Percentiles rank a stretch among this genome's conserved stretches.
phyloP scores from a whole-genome alignment of 2,113 vertebrate genomes.

The Thamnaconus septentrionalis region DNA sequence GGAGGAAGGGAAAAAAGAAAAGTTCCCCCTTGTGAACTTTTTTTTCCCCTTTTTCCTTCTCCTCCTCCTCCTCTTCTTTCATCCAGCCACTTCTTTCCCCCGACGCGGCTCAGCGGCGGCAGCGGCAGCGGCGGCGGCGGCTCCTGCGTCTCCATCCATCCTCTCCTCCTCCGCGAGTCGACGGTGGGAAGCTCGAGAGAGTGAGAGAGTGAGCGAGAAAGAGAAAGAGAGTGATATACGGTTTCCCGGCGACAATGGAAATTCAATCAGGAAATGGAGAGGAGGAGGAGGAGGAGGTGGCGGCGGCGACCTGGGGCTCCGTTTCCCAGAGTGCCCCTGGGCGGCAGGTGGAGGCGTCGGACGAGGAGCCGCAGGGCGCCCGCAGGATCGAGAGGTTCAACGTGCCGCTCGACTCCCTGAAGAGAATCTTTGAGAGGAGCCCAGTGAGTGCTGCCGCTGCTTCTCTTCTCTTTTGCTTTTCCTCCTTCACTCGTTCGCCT shows the following conservation, averaged over 20 bases:
- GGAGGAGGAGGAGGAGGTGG: conserved; percentile 65
- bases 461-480: not conserved
- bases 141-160: conserved; percentile 29
- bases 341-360: conserved; percentile 53
- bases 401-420: conserved; percentile 75
- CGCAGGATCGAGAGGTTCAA: conserved; percentile 76
- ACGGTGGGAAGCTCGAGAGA: too few relatives aligned
- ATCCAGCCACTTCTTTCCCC: conserved; percentile 4
- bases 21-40: conserved; percentile 38
- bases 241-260: conserved; percentile 80
- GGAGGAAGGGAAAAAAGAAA: conserved; percentile 25
- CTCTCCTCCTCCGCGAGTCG: conserved; percentile 17
- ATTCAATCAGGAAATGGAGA: conserved; percentile 80
- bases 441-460: conserved; percentile 55
- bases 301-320: conserved; percentile 47
- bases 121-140: conserved; percentile 15
- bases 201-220: too few relatives aligned
- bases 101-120: too few relatives aligned
- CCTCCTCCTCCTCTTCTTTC: conserved; percentile 52
- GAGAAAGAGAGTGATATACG: conserved; percentile 15
- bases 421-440: conserved; percentile 79
- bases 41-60: not conserved
- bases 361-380: conserved; percentile 64
- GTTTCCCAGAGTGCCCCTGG: conserved; percentile 37
- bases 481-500: not conserved